Base-by-base conservation (phyloP, 2,113 vertebrate genomes). In the Eublepharis macularius region DNA sequence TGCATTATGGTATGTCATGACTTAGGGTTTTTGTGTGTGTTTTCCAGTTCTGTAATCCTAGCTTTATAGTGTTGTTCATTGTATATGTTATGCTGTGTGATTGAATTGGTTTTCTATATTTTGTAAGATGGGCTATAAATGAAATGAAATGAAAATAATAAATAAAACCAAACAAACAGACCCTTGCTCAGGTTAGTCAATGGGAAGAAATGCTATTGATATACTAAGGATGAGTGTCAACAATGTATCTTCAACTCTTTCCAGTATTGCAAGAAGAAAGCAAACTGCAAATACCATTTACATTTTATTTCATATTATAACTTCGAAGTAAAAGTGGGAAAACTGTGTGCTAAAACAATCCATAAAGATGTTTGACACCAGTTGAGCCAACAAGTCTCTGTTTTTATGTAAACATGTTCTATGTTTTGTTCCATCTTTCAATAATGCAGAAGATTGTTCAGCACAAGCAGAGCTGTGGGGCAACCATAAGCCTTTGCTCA, bases 241-340 rank as follows among this genome's bases (percentile, higher is more conserved):
- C 41, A 66, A 2, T 87, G 86, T 29, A 2, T 51, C 16, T 68
- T 63, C 66, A 72, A 24, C 34, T 24, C 39, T 14, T n/a, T 54
- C n/a, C 80, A 11, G 8, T 6, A 49, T 90, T 81, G 70, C 74
- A 83, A 86, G 82, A 0, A 0, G 73, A 66, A 29, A 32, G 19
- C 10, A 17, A 51, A 72, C 63, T 34, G 26, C 65, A 86, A 84
- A 41, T 16, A 41, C 0, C 2, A 0, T 7, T 26, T 39, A 47
- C 43, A n/a, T n/a, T n/a, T n/a, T 39, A 36, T 19, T 84, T 85
- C 13, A 21, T 69, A 80, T 70, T 85, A 72, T 68, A 89, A 41
- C 29, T 90, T 86, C 80, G 87, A 90, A 87, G 63, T 34, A 69
- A 83, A 36, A 8, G 16, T 74, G n/a, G 57, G 81, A 4, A 81